Evolutionary conservation across 2,113 vertebrate genomes (phyloP), one percentile per base, ranked within the genome.

Genomic region (Synodontis membranacea): DNA sequence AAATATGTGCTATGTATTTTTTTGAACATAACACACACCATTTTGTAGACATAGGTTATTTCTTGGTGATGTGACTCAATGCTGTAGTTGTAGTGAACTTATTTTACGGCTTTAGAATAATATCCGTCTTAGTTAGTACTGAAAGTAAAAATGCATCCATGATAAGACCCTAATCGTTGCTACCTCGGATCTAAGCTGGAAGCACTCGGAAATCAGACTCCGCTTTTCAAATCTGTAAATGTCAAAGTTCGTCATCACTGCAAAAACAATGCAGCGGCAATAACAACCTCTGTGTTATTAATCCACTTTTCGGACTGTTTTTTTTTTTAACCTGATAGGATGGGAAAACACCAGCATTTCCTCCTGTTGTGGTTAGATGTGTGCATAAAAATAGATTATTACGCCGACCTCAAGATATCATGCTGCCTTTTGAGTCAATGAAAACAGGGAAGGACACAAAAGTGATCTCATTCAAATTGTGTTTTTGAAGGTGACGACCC

Each of bases 341-440:
- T 68, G 56, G n/a, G 76, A 81, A 72, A 72, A 72, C 50, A 46
- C 48, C 7, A 11, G 15, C 11, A 21, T 15, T 31, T 86, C 70
- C 70, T 82, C 42, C 34, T 76, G 78, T 72, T 75, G 34, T 85
- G 37, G 48, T 58, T 85, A 7, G 46, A 39, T 46, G 25, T 56
- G 37, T 19, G 52, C 48, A 50, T 58, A 82, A 89, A 34, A 89
- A 87, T 50, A 60, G 79, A 83, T 23, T n/a, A 19, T 60, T 28
- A 84, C 54, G 21, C 7, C 5, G 25, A 50, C 25, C 46, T n/a
- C 21, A 15, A 74, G 28, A 82, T 17, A 80, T 64, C 54, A 83
- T 83, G 21, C 54, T 60, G 50, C 25, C 25, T 80, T 80, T 48
- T 74, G 14, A 64, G 68, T 56, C 79, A 70, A 56, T 21, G 37